Evolutionary conservation across 2,888 invertebrate genomes (phyloP).

Genomic region (Ypsolopha scabrella): DNA sequence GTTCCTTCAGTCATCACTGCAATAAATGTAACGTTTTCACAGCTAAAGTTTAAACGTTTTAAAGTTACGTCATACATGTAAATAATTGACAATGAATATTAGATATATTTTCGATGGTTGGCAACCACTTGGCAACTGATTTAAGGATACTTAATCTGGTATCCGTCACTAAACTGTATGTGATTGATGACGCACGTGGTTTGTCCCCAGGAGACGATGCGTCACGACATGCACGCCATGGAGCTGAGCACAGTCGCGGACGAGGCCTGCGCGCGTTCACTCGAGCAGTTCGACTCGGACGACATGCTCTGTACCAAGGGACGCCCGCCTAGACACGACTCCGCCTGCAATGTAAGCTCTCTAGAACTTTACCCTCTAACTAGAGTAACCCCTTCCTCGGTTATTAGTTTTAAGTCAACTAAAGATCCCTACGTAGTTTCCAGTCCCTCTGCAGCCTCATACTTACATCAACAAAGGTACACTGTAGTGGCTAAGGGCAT

Average conservation of each 20-base stretch:
- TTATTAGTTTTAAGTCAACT: background rate
- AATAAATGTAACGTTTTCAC: no score
- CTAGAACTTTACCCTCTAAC: no score
- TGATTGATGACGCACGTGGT: background rate
- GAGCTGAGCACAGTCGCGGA: slow-evolving; percentile 33
- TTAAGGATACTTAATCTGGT: no score
- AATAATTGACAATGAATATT: no score
- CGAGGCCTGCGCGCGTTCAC: slow-evolving; percentile 23
- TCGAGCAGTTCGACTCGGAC: slow-evolving; percentile 34
- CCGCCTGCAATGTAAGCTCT: slow-evolving; percentile 54
- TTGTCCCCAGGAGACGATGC: slow-evolving; percentile 43
- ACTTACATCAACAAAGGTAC: no score
- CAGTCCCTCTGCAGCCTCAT: no score
- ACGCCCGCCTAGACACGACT: slow-evolving; percentile 39
- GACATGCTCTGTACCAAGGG: slow-evolving; percentile 56
- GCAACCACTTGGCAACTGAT: no score
- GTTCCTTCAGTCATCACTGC: no score
- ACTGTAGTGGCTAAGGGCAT: no score
- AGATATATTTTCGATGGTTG: no score
- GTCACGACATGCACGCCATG: slow-evolving; percentile 55
- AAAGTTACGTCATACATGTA: no score
- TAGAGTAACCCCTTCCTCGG: background rate
- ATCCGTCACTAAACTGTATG: background rate
- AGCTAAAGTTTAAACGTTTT: no score
- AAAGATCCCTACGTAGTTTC: background rate